Base-by-base conservation (phyloP, 2,113 vertebrate species). In the Mastomys coucha region DNA sequence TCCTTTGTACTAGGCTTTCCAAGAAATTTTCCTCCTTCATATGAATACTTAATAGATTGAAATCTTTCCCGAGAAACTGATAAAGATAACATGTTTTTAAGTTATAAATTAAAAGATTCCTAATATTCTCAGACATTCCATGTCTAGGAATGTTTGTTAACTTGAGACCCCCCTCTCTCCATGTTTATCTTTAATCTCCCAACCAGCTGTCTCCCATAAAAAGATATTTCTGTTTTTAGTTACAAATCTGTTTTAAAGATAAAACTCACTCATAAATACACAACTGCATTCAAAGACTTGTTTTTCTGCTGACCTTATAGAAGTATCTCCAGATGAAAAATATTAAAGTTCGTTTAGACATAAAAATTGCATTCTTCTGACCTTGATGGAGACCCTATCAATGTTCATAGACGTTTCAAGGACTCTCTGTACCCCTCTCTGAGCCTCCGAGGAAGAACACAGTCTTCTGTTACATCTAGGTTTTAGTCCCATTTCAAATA, bases 211-310 rank as follows among this genome's bases (percentile, higher is more conserved):
- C 98, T 99, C 97, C 98, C 98, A 98, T 99, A 99, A 99, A 99
- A 99, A 98, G 98, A 99, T 98, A 98, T 98, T 98, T 99, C 98
- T 98, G 98, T 97, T 99, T 99, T 99, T 99, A 99, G 98, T 99
- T 99, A 99, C 98, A 98, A 99, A 99, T 99, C 99, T 99, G 98
- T 99, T 98, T 42, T 98, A 99, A 98, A 98, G 98, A 98, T 98
- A 98, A 98, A 98, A 98, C 97, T 98, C 97, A 93, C 96, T 98
- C 98, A 98, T 98, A 98, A 99, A 98, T 98, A 98, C 98, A 98
- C 97, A 98, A 97, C 98, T 97, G 88, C 98, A 98, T 97, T 96
- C 98, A 95, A 93, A 95, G 92, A 89, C 78, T 92, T 97, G 11
- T 97, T 11, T 97, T 98, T 98, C 97, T 98, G 93, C 98, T 98